A percentile compares a stretch with the other conserved stretches of the same genome.
Conservation (phyloP, 2,797 vertebrate genomes). For the Taenioides sp. region DNA sequence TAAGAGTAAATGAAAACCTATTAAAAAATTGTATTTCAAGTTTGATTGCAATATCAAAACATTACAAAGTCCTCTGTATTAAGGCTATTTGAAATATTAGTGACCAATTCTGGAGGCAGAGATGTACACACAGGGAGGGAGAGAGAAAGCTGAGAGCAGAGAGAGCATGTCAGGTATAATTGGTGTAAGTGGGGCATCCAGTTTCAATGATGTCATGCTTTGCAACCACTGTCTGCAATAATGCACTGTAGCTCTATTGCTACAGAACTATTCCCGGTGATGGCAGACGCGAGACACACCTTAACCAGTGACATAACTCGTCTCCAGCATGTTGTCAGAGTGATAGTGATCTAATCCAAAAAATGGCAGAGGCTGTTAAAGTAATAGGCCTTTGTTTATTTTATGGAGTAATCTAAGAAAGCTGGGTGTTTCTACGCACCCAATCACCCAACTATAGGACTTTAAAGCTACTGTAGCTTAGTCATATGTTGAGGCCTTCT, state of each 20-base stretch:
- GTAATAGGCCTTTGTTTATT: background rate
- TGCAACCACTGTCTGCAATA: slow-evolving; percentile 32
- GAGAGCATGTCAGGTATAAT: slow-evolving; percentile 62
- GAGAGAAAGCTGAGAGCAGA: slow-evolving; percentile 29
- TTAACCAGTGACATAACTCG: background rate
- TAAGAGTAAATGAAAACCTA: background rate
- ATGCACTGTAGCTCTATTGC: slow-evolving; percentile 5
- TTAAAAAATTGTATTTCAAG: background rate
- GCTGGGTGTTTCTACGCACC: background rate
- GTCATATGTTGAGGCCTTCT: slow-evolving; percentile 43
- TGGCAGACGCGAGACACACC: background rate
- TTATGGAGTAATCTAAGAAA: background rate
- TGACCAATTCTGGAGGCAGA: slow-evolving; percentile 7
- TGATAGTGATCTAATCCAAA: background rate
- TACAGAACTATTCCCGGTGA: background rate
- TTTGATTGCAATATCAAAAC: background rate
- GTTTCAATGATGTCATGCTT: slow-evolving; percentile 73
- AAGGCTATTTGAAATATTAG: background rate
- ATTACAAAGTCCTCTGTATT: background rate
- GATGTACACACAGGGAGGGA: slow-evolving; percentile 23
- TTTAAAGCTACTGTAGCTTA: slow-evolving; percentile 31
- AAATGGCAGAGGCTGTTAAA: slow-evolving; percentile 4
- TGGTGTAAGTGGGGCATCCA: slow-evolving; percentile 65
- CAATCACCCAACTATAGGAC: slow-evolving; percentile 3
- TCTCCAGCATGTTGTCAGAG: background rate